Percentiles rank a stretch among this genome's conserved stretches.
phyloP scores from a whole-genome alignment of 2,888 invertebrate genomes.

The Sinhomidia bicolor region DNA sequence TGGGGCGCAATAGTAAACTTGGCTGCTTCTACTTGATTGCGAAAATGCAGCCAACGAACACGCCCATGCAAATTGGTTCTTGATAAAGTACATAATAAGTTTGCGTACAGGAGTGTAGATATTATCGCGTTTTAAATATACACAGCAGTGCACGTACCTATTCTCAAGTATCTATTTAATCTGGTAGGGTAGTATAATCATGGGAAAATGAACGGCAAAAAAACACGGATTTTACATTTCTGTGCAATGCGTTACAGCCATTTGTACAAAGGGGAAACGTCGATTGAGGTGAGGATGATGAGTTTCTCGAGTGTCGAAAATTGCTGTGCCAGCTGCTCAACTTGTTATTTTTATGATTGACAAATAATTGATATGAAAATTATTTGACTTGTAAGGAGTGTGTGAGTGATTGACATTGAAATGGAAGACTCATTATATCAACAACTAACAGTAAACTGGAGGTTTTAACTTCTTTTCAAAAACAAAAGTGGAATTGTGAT shows the following conservation, averaged over 20 bases:
- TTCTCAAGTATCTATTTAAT: no score
- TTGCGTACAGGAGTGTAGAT: not conserved
- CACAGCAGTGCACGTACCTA: no score
- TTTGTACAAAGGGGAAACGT: not conserved
- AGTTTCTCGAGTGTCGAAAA: conserved; percentile 46
- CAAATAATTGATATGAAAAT: conserved; percentile 32
- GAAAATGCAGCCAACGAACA: conserved; percentile 68
- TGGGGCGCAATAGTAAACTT: conserved; percentile 53
- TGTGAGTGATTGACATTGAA: conserved; percentile 3
- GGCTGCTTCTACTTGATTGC: conserved; percentile 68
- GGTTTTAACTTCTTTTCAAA: no score
- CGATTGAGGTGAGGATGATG: not conserved
- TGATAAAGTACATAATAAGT: not conserved
- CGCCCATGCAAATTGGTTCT: conserved; percentile 66
- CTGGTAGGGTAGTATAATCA: not conserved
- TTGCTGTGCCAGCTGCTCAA: conserved; percentile 41
- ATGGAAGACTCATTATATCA: not conserved
- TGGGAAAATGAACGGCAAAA: conserved; percentile 10
- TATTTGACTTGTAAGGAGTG: not conserved
- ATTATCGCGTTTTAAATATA: not conserved
- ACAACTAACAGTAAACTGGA: no score
- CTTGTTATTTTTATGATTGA: conserved; percentile 33
- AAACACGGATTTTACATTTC: conserved; percentile 40
- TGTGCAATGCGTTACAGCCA: not conserved
- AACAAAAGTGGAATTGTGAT: not conserved